These are phyloP conservation scores for Accipiter virgatus DNA, from an alignment of 2,113 vertebrate species.

Conservation along the genomic window DNA sequence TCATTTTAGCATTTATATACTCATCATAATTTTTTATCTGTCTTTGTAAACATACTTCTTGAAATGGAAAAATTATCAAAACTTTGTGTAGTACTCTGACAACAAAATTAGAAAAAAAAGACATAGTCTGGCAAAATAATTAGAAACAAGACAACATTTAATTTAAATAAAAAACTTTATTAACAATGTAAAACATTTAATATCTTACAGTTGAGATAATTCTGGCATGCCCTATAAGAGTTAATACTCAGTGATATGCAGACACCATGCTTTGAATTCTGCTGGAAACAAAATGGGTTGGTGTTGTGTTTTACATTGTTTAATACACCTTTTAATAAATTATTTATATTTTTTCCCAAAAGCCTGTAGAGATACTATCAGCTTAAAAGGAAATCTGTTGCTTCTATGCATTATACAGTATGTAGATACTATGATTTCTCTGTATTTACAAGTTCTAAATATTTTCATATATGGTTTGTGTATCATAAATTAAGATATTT, in stretches of 20 bases:
- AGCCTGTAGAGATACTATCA: slow-evolving; percentile 63
- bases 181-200: slow-evolving; percentile 93
- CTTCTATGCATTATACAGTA: slow-evolving; percentile 67
- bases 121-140: slow-evolving; percentile 8
- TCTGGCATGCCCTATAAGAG: slow-evolving; percentile 83
- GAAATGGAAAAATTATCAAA: background rate
- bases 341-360: slow-evolving; percentile 61
- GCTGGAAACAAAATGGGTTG: slow-evolving; percentile 70
- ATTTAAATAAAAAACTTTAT: slow-evolving; percentile 91
- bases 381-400: slow-evolving; percentile 64
- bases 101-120: background rate
- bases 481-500: slow-evolving; percentile 61
- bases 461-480: slow-evolving; percentile 45
- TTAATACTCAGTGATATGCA: slow-evolving; percentile 79
- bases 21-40: background rate
- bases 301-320: slow-evolving; percentile 63
- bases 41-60: background rate
- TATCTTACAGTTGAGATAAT: slow-evolving; percentile 79
- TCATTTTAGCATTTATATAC: background rate
- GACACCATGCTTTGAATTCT: slow-evolving; percentile 81
- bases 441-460: slow-evolving; percentile 72
- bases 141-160: slow-evolving; percentile 58
- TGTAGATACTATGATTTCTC: slow-evolving; percentile 54
- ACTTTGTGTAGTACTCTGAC: background rate
- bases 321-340: slow-evolving; percentile 61